Evolutionary conservation across 2,888 invertebrate genomes (phyloP).

Genomic region (Orthosia cruda): DNA sequence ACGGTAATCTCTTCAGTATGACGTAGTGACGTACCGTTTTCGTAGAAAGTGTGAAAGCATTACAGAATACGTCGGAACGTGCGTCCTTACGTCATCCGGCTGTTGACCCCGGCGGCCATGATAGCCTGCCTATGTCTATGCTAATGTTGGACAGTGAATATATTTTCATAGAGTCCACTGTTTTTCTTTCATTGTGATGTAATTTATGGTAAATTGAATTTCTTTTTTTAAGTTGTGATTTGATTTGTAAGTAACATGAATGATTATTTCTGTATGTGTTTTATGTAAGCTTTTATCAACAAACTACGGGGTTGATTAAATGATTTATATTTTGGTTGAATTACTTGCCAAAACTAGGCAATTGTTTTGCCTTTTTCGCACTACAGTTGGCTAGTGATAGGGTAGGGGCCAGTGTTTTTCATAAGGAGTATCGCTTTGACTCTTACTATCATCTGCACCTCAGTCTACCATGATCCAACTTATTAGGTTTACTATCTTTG

Average conservation of each 20-base stretch:
- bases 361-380: no score
- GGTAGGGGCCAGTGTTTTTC: no score
- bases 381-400: no score
- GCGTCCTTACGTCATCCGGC: conserved; percentile 68
- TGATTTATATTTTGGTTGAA: not conserved
- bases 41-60: conserved; percentile 74
- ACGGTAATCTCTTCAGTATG: conserved; percentile 45
- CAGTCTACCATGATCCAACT: not conserved
- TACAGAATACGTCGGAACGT: conserved; percentile 60
- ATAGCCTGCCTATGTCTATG: conserved; percentile 51
- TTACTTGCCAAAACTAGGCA: no score
- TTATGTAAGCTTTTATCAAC: not conserved
- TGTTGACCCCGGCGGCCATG: conserved; percentile 67
- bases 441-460: not conserved
- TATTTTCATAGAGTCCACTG: conserved; percentile 54
- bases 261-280: not conserved
- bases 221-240: conserved; percentile 9
- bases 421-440: no score
- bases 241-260: conserved; percentile 10
- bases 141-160: conserved; percentile 57
- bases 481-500: not conserved
- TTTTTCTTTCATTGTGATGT: conserved; percentile 37
- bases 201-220: conserved; percentile 39
- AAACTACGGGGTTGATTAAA: not conserved
- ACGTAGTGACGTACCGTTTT: conserved; percentile 67